Percentiles rank a stretch among this genome's conserved stretches.
These are phyloP conservation scores for Ceraclea dissimilis DNA, from an alignment of 2,888 invertebrate genomes.

Conservation along the genomic window DNA sequence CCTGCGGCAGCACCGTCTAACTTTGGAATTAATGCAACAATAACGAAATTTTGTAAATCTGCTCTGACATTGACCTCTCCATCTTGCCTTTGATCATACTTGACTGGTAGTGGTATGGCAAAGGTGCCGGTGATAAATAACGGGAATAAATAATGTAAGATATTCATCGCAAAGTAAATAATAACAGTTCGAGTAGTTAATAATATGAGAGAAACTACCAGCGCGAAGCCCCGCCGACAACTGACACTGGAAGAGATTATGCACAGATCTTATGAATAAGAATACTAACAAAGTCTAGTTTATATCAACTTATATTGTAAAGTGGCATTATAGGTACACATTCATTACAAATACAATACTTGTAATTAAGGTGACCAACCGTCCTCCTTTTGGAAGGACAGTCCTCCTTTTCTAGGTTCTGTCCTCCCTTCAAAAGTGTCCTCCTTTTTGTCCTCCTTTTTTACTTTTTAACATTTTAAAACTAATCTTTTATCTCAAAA, in stretches of 20 bases:
- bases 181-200: not conserved
- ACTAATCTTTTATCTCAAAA: too few species aligned
- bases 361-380: too few species aligned
- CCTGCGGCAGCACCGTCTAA: slow-evolving; percentile 30
- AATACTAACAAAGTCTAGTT: not conserved
- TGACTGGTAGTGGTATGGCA: slow-evolving; percentile 33
- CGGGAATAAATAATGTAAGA: slow-evolving; percentile 12
- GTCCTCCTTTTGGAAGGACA: too few species aligned
- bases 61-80: slow-evolving; percentile 68
- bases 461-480: too few species aligned
- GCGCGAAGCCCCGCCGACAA: slow-evolving; percentile 14
- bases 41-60: slow-evolving; percentile 65
- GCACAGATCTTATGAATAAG: slow-evolving; percentile 12
- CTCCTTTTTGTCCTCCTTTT: too few species aligned
- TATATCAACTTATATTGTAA: too few species aligned
- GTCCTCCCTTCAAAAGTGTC: too few species aligned
- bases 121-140: slow-evolving; percentile 33
- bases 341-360: too few species aligned
- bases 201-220: slow-evolving; percentile 7
- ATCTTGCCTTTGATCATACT: slow-evolving; percentile 67
- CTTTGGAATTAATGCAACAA: slow-evolving; percentile 55
- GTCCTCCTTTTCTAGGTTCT: too few species aligned
- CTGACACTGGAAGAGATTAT: slow-evolving; percentile 12
- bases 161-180: slow-evolving; percentile 14
- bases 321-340: too few species aligned